Conservation (phyloP, 2,888 invertebrate genomes). For the Dysmachus trigonus region DNA sequence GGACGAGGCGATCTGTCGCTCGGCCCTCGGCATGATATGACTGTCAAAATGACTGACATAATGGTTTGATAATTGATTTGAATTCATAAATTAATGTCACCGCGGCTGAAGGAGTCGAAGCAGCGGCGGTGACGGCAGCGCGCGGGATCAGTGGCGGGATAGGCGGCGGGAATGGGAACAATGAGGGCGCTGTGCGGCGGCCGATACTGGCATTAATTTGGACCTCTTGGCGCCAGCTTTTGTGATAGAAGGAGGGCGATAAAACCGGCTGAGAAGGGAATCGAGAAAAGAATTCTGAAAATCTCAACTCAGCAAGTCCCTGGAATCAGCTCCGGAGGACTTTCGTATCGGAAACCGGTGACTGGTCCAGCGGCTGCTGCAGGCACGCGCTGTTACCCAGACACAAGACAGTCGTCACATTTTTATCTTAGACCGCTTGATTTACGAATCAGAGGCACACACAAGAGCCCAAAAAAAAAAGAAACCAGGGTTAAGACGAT, state of each 20-base stretch:
- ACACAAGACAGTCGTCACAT: neutral
- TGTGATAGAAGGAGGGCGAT: neutral
- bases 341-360: neutral
- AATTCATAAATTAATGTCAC: conserved; percentile 48
- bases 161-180: neutral
- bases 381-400: conserved; percentile 28
- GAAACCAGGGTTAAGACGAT: neutral
- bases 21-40: conserved; percentile 32
- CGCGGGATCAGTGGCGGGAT: neutral
- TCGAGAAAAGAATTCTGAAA: neutral
- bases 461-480: neutral
- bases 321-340: neutral
- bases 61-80: conserved; percentile 49
- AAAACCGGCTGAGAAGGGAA: neutral
- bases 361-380: neutral
- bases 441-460: neutral
- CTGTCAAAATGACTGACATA: conserved; percentile 49
- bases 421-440: neutral
- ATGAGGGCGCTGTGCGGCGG: neutral
- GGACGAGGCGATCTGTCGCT: conserved; percentile 28
- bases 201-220: neutral
- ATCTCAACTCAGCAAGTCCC: neutral
- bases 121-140: neutral
- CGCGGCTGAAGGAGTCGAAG: neutral
- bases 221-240: conserved; percentile 16